Percentiles rank a stretch among this genome's conserved stretches.
These are phyloP conservation scores for Psilopsiagon aymara DNA, from an alignment of 2,113 vertebrate genomes.

Conservation along the genomic window DNA sequence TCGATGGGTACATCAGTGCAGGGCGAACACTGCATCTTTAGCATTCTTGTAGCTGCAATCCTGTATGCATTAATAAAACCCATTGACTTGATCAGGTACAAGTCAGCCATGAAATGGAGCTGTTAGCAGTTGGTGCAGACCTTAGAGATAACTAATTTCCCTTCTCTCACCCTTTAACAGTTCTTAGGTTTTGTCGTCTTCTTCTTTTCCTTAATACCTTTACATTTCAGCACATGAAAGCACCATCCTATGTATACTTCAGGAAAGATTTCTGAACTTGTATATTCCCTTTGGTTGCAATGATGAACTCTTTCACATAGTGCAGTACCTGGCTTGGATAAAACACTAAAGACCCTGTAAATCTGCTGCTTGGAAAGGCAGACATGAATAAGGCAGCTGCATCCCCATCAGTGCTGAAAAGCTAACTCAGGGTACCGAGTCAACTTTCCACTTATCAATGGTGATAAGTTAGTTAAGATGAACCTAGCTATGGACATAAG, in stretches of 20 bases:
- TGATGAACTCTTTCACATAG: neutral
- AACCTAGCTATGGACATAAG: neutral
- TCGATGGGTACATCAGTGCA: conserved; percentile 31
- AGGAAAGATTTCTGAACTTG: neutral
- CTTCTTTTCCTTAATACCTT: neutral
- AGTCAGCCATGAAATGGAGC: neutral
- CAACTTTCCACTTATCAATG: neutral
- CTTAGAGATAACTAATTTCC: neutral
- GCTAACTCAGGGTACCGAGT: neutral
- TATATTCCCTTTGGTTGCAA: neutral
- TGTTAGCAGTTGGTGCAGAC: neutral
- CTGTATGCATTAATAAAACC: conserved; percentile 60
- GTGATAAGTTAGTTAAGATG: neutral
- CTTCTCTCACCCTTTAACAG: neutral
- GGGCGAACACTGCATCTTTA: conserved; percentile 36
- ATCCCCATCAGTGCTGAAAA: neutral
- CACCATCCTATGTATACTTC: neutral
- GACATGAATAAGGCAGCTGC: neutral
- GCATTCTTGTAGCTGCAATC: conserved; percentile 44
- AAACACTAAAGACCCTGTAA: neutral
- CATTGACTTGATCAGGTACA: conserved; percentile 24
- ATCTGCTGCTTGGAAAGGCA: neutral
- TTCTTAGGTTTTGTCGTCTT: neutral
- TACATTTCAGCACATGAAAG: neutral
- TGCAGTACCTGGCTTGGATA: neutral